phyloP scores from a whole-genome alignment of 2,113 vertebrate genomes.

The Pelodiscus sinensis region DNA sequence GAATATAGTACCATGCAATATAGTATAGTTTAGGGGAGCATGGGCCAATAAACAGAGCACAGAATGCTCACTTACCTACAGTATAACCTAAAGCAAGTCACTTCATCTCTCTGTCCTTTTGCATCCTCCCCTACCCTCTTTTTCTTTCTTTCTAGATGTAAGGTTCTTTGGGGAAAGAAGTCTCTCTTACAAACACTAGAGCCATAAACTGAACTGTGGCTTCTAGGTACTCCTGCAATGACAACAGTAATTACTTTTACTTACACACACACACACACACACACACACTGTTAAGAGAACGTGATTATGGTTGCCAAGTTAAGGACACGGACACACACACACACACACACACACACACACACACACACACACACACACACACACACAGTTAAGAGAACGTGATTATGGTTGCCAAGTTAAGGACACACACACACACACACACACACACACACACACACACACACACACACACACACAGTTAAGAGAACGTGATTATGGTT shows the following conservation, averaged over 20 bases:
- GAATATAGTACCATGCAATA: background rate
- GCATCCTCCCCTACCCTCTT: too few relatives aligned
- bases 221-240: background rate
- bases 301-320: background rate
- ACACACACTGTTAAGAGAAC: too few relatives aligned
- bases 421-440: background rate
- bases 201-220: background rate
- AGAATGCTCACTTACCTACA: background rate
- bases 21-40: background rate
- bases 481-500: background rate
- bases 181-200: background rate
- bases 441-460: too few relatives aligned
- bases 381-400: too few relatives aligned
- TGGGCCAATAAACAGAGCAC: fast-evolving
- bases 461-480: too few relatives aligned
- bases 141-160: background rate
- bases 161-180: background rate
- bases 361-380: too few relatives aligned
- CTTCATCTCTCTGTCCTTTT: background rate
- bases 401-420: background rate
- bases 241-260: background rate
- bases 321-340: background rate
- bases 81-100: background rate
- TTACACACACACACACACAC: too few relatives aligned
- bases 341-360: too few relatives aligned